These are phyloP conservation scores for Cygnus atratus DNA, from an alignment of 2,113 vertebrate species.

Conservation along the genomic window DNA sequence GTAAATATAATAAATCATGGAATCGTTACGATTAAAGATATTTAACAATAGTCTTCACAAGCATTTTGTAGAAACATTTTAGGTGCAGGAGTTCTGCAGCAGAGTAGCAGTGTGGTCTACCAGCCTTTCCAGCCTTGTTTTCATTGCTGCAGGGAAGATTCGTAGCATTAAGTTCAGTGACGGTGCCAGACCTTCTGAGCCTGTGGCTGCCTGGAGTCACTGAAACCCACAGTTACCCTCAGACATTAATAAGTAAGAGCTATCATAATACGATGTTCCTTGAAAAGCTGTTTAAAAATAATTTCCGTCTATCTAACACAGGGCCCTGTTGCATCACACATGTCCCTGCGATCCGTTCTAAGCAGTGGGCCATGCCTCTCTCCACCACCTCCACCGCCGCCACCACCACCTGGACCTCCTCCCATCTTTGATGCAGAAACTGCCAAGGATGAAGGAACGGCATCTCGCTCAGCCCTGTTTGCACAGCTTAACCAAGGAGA, in stretches of 20 bases:
- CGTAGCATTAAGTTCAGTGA: fast-evolving
- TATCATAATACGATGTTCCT: neutral
- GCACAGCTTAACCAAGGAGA: conserved; percentile 94
- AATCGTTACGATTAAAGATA: neutral
- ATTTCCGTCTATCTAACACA: conserved; percentile 44
- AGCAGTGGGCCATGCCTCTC: conserved; percentile 69
- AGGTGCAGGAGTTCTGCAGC: neutral
- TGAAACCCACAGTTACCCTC: neutral
- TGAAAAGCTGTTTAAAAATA: neutral
- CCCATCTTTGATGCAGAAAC: conserved; percentile 75
- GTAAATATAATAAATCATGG: neutral
- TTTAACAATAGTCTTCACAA: neutral
- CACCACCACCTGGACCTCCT: conserved; percentile 83
- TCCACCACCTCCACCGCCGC: conserved; percentile 65
- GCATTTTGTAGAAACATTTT: neutral
- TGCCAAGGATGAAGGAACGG: conserved; percentile 62
- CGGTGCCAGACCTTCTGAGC: neutral
- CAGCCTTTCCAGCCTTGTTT: neutral
- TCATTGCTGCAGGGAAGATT: neutral
- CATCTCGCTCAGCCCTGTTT: conserved; percentile 87
- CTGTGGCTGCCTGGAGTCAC: neutral
- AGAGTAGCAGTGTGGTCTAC: neutral
- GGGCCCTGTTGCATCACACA: conserved; percentile 83
- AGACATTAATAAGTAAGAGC: neutral
- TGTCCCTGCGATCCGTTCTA: conserved; percentile 64